These are phyloP conservation scores for Porites cylindrica DNA, from an alignment of 92 coral and sea anemone species.

Conservation along the genomic window DNA sequence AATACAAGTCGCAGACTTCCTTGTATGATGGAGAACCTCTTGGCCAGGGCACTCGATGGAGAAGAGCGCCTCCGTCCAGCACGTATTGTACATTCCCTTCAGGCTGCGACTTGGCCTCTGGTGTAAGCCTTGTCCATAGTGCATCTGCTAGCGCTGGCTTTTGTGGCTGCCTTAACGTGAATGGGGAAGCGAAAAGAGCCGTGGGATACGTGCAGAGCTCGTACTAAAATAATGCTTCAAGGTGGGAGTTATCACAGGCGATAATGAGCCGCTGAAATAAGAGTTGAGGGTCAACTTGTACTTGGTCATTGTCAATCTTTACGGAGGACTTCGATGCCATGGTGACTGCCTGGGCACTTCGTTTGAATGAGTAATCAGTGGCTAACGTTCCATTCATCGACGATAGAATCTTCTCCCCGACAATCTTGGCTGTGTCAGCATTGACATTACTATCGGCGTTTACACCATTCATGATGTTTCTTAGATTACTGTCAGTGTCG, in stretches of 20 bases:
- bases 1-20: background rate
- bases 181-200: too few relatives aligned
- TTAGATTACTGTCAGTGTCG: too few relatives aligned
- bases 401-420: slow-evolving; percentile 37
- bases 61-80: slow-evolving; percentile 48
- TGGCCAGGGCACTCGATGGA: slow-evolving; percentile 49
- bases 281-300: slow-evolving; percentile 61
- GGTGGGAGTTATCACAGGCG: too few relatives aligned
- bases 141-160: slow-evolving; percentile 64
- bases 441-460: slow-evolving; percentile 14
- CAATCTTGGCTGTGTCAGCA: background rate
- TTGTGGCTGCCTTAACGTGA: slow-evolving; percentile 27
- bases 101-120: slow-evolving; percentile 13
- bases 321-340: slow-evolving; percentile 18
- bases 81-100: slow-evolving; percentile 28
- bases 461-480: too few relatives aligned
- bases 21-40: background rate
- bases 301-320: slow-evolving; percentile 22
- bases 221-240: background rate
- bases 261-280: too few relatives aligned
- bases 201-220: slow-evolving; percentile 50
- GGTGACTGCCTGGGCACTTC: slow-evolving; percentile 41
- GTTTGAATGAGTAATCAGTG: slow-evolving; percentile 14
- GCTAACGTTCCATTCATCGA: slow-evolving; percentile 34
- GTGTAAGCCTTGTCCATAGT: slow-evolving; percentile 36